Base-by-base conservation (phyloP, 2,888 invertebrate species). In the Hypomecis atomaria region DNA sequence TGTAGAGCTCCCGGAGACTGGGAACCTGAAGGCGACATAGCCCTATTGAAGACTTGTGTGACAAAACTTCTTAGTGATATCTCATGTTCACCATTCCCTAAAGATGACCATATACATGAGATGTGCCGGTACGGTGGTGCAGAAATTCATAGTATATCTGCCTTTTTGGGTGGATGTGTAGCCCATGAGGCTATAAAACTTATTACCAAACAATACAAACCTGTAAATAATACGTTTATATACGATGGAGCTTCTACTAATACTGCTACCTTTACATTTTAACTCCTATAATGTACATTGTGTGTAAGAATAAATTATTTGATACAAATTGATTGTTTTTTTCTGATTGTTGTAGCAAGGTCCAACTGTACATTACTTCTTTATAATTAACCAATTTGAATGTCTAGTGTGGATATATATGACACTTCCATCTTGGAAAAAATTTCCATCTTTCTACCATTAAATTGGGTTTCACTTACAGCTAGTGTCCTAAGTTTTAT, bases 131-230 rank as follows among this genome's bases (percentile, higher is more conserved):
- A 98, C 88, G 99, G 99, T 9, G 99, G 98, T 8, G 95, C 97
- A 8, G 99, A 99, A 88, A 92, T 99, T 65, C 99, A 99, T 87
- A 97, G 98, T 38, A 95, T 99, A 9, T 98, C 99, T 9, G 97
- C 99, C 6, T 97, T 97, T 83, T 92, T 99, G 71, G 96, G 96
- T 69, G 99, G 99, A 4, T 96, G 98, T 83, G 97, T 97, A 36
- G 99, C 99, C 6, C 99, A 99, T 82, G 99, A 99, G 93, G 96
- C 96, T 5, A 98, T 99, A 71, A 99, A 99, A 93, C 93, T 99
- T 9, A n/a, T 52, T n/a, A 99, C 99, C 3, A 95, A 96, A 79
- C 99, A 99, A 92, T 99, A 98, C 88, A 97, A 98, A 79, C 99
- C 99, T 43, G 94, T 99, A 62, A 96, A 99, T 88, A 99, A 99